Conservation (phyloP, 2,888 invertebrate species). For the Caenorhabditis uteleia region DNA sequence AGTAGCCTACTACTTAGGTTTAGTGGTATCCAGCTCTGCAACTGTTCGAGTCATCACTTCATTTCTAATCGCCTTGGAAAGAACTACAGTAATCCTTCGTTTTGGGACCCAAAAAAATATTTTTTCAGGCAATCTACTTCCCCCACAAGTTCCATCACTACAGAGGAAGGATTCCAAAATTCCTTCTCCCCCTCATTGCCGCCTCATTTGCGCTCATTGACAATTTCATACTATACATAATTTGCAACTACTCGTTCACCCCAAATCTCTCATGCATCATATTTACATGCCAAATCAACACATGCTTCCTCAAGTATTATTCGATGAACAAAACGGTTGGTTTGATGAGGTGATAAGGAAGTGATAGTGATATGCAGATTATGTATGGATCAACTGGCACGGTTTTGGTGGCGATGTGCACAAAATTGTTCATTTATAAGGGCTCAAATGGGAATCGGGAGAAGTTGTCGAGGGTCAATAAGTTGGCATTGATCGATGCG, state of each 20-base stretch:
- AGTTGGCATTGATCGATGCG: conserved; percentile 14
- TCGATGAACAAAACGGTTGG: conserved; percentile 18
- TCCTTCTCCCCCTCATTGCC: conserved; percentile 9
- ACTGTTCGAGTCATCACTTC: conserved; percentile 18
- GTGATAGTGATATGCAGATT: neutral
- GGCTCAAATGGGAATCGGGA: conserved; percentile 1
- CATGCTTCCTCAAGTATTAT: conserved; percentile 11
- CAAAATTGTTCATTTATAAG: conserved; percentile 6
- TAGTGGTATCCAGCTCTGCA: conserved; percentile 18
- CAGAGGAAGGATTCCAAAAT: conserved; percentile 6
- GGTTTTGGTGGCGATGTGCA: conserved; percentile 4
- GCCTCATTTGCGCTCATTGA: conserved; percentile 10
- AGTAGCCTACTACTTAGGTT: conserved; percentile 13
- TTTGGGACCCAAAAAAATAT: no score
- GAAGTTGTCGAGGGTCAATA: conserved; percentile 14
- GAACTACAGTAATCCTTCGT: conserved; percentile 2
- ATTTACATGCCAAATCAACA: conserved; percentile 18
- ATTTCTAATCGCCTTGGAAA: conserved; percentile 12
- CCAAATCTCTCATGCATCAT: conserved; percentile 15
- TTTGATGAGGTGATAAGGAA: neutral
- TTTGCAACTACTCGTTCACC: conserved; percentile 10
- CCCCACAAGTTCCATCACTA: conserved; percentile 5
- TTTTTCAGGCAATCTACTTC: conserved; percentile 7
- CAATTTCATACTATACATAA: conserved; percentile 6
- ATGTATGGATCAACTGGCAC: conserved; percentile 21